phyloP scores from a whole-genome alignment of 2,797 vertebrate species.

The Epinephelus coioides region DNA sequence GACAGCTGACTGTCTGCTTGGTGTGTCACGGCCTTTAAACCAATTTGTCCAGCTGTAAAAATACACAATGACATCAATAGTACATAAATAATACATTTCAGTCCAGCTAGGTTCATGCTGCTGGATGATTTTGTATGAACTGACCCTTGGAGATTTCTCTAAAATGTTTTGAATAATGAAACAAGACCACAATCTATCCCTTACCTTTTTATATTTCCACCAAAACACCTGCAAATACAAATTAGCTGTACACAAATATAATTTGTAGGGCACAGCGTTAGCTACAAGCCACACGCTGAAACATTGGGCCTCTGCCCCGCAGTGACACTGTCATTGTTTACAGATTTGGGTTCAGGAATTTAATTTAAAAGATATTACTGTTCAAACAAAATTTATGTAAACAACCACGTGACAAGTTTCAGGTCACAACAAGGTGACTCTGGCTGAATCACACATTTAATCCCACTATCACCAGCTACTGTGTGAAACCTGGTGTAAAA shows the following conservation, averaged over 20 bases:
- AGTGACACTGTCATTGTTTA: neutral
- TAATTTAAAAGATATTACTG: neutral
- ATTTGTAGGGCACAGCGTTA: neutral
- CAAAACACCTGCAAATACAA: neutral
- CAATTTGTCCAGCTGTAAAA: neutral
- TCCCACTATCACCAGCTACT: neutral
- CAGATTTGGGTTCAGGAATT: neutral
- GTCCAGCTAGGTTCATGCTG: too few species aligned
- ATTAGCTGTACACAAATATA: neutral
- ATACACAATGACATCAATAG: neutral
- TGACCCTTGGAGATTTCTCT: neutral
- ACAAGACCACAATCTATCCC: neutral
- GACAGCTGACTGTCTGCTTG: too few species aligned
- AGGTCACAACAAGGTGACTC: conserved; percentile 11
- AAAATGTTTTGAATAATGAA: neutral
- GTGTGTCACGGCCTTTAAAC: neutral
- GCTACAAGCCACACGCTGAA: neutral
- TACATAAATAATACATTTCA: too few species aligned
- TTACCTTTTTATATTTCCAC: neutral
- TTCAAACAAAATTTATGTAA: conserved; percentile 6
- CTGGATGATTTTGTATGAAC: neutral
- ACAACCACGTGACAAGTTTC: neutral
- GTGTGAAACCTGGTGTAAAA: neutral
- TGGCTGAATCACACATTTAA: conserved; percentile 15
- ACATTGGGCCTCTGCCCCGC: neutral